Evolutionary conservation across 1,140 invertebrate species (phyloP).

Genomic region (Hesperophylax magnus): DNA sequence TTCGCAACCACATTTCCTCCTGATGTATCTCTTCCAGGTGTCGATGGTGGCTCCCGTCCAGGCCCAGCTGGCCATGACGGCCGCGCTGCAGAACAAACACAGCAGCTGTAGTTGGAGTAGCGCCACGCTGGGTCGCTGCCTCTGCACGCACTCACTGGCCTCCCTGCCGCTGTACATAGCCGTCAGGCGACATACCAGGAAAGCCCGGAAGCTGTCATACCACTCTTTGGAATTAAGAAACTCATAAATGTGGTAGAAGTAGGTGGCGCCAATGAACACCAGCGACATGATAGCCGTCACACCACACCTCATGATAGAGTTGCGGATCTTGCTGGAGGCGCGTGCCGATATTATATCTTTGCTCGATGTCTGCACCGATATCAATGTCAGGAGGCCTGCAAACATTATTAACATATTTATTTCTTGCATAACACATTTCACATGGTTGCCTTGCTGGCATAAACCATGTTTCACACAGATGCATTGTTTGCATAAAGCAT

Average conservation of each 20-base stretch:
- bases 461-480: too few relatives aligned
- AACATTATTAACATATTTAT: constrained; percentile 31
- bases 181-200: constrained; percentile 79
- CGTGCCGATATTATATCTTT: constrained; percentile 86
- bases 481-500: too few relatives aligned
- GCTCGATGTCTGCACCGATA: constrained; percentile 83
- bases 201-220: constrained; percentile 81
- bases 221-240: constrained; percentile 81
- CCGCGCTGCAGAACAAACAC: constrained; percentile 85
- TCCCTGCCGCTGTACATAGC: constrained; percentile 59
- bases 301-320: constrained; percentile 86
- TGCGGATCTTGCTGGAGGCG: constrained; percentile 85
- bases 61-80: constrained; percentile 94
- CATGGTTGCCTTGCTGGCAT: too few relatives aligned
- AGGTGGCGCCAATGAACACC: constrained; percentile 82
- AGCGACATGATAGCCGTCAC: constrained; percentile 82
- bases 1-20: constrained; percentile 82
- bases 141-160: constrained; percentile 73
- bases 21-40: constrained; percentile 87
- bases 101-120: constrained; percentile 87
- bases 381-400: constrained; percentile 81
- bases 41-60: constrained; percentile 88
- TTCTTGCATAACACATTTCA: too few relatives aligned
- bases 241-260: constrained; percentile 86
- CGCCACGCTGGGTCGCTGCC: constrained; percentile 82